Evolutionary conservation across 2,888 invertebrate genomes (phyloP).

Genomic region (Adelognathus sp.): DNA sequence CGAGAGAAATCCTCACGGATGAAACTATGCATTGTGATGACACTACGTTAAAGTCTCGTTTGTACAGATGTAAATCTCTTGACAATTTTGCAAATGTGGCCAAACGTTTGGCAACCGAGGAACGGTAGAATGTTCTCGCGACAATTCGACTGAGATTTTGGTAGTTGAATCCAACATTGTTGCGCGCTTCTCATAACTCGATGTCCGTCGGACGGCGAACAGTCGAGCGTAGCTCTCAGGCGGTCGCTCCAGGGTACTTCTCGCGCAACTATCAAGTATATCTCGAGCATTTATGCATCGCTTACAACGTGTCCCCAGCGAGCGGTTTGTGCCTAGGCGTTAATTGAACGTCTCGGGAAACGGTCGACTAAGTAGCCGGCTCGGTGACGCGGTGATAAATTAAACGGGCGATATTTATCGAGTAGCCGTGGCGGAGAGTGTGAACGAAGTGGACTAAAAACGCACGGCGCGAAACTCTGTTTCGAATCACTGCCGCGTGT

Average conservation of each 20-base stretch:
- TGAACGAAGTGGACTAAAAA: slow-evolving; percentile 25
- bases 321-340: slow-evolving; percentile 58
- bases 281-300: slow-evolving; percentile 27
- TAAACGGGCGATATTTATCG: slow-evolving; percentile 74
- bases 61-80: slow-evolving; percentile 9
- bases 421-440: slow-evolving; percentile 57
- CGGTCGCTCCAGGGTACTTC: slow-evolving; percentile 31
- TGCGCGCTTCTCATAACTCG: slow-evolving; percentile 36
- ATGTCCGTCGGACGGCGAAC: slow-evolving; percentile 47
- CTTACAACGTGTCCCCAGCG: slow-evolving; percentile 37
- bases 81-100: neutral
- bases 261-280: neutral
- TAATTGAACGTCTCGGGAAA: slow-evolving; percentile 68
- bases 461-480: slow-evolving; percentile 30
- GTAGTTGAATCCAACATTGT: slow-evolving; percentile 1
- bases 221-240: no score
- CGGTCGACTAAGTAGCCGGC: slow-evolving; percentile 69
- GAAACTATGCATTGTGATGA: neutral
- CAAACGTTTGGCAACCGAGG: neutral
- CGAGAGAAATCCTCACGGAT: slow-evolving; percentile 1
- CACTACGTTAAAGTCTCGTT: slow-evolving; percentile 2
- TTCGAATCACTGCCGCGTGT: slow-evolving; percentile 35
- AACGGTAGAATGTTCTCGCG: neutral
- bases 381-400: slow-evolving; percentile 68
- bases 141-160: slow-evolving; percentile 15